A percentile compares a stretch with the other conserved stretches of the same genome.
Evolutionary conservation across 2,888 invertebrate species (phyloP).

Genomic region (Acrobasis consociella): DNA sequence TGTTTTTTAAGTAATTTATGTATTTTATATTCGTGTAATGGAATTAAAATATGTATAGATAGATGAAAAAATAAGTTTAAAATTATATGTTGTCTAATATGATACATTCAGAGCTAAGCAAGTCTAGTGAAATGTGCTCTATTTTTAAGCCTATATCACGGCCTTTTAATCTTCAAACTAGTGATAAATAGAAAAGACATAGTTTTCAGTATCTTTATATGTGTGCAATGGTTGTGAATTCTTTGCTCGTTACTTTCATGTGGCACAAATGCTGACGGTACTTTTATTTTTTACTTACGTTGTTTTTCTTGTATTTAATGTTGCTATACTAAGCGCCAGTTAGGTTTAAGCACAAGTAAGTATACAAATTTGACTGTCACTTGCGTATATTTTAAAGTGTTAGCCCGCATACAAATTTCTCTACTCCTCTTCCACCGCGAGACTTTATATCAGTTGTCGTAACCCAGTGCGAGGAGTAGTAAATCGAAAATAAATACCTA

Average conservation of each 20-base stretch:
- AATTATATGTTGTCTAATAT: neutral
- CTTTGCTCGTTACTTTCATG: conserved; percentile 29
- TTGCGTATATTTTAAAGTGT: too few relatives aligned
- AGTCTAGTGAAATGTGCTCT: neutral
- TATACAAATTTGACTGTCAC: too few relatives aligned
- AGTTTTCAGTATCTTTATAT: conserved; percentile 15
- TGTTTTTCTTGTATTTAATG: neutral
- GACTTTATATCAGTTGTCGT: too few relatives aligned
- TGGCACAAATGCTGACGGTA: conserved; percentile 36
- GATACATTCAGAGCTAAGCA: neutral
- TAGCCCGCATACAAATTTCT: neutral
- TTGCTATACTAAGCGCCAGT: neutral
- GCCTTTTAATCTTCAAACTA: neutral
- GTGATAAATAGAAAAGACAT: conserved; percentile 16
- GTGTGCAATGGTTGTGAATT: conserved; percentile 35
- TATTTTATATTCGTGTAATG: too few relatives aligned
- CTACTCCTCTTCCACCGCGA: too few relatives aligned
- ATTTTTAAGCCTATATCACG: neutral
- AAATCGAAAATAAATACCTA: too few relatives aligned
- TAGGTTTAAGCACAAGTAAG: neutral
- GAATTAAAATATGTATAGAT: too few relatives aligned
- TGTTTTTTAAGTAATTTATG: too few relatives aligned
- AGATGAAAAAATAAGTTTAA: too few relatives aligned
- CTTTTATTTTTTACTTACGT: conserved; percentile 17
- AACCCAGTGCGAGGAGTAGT: too few relatives aligned